These are phyloP conservation scores for Aix galericulata DNA, from an alignment of 2,113 vertebrate genomes.

Conservation along the genomic window DNA sequence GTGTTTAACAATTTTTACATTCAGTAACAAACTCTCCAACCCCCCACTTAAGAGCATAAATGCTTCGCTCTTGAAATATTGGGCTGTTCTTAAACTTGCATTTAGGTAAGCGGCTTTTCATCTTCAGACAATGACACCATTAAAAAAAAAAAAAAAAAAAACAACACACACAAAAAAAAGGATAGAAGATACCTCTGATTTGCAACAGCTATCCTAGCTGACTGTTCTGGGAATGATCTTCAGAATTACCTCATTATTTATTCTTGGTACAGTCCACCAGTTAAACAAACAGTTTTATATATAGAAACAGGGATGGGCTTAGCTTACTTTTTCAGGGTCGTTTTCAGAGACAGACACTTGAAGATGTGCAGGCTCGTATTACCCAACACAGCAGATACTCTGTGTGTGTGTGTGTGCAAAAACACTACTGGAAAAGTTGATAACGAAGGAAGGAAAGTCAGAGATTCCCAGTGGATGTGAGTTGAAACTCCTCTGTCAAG, in stretches of 20 bases:
- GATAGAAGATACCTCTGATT: not conserved
- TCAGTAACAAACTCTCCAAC: not conserved
- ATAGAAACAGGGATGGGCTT: constrained; percentile 64
- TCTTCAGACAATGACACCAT: not conserved
- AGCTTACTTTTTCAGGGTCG: constrained; percentile 59
- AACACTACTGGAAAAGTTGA: fast-evolving
- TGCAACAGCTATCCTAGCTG: constrained; percentile 8
- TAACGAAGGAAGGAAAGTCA: not conserved
- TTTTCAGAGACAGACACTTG: constrained; percentile 5
- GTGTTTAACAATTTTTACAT: not conserved
- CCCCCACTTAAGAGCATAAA: not conserved
- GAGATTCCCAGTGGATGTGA: not conserved
- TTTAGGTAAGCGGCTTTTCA: not conserved
- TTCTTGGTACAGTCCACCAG: constrained; percentile 72
- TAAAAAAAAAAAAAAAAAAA: not conserved
- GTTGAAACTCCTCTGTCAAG: not conserved
- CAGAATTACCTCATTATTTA: constrained; percentile 75
- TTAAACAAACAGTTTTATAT: constrained; percentile 74
- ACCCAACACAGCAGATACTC: not conserved
- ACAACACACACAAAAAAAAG: not conserved
- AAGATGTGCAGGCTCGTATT: constrained; percentile 9
- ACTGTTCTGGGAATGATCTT: constrained; percentile 52
- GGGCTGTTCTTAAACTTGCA: not conserved
- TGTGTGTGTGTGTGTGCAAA: fast-evolving
- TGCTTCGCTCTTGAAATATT: not conserved